Percentiles rank a stretch among this genome's conserved stretches.
These are phyloP conservation scores for Heliconius ismenius DNA, from an alignment of 2,888 invertebrate species.

Conservation along the genomic window DNA sequence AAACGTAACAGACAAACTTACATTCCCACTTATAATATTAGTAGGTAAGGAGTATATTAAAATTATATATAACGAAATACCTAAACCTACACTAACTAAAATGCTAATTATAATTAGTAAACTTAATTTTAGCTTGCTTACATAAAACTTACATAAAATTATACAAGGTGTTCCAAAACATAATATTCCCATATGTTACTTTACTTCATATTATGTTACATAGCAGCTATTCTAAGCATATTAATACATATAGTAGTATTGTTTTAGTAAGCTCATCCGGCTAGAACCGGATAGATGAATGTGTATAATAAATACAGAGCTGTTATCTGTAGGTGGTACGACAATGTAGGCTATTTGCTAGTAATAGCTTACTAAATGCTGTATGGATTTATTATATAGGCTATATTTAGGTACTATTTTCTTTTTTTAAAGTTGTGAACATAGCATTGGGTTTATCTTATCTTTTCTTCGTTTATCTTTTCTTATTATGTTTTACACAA, in stretches of 20 bases:
- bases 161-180: not conserved
- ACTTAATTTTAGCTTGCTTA: too few species aligned
- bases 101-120: too few species aligned
- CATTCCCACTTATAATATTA: too few species aligned
- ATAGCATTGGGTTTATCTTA: too few species aligned
- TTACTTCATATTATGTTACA: conserved; percentile 32
- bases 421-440: too few species aligned
- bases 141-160: not conserved
- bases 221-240: conserved; percentile 28
- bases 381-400: not conserved
- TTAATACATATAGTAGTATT: conserved; percentile 27
- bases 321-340: conserved; percentile 1
- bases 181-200: conserved; percentile 17
- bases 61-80: too few species aligned
- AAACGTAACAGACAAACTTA: too few species aligned
- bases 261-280: conserved; percentile 37
- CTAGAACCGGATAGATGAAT: conserved; percentile 34
- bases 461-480: not conserved
- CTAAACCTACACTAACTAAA: too few species aligned
- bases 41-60: too few species aligned
- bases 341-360: conserved; percentile 15
- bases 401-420: not conserved
- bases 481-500: not conserved
- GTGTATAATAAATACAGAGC: conserved; percentile 25
- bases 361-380: not conserved